phyloP scores from a whole-genome alignment of 2,888 invertebrate genomes.

The Eupithecia subumbrata region DNA sequence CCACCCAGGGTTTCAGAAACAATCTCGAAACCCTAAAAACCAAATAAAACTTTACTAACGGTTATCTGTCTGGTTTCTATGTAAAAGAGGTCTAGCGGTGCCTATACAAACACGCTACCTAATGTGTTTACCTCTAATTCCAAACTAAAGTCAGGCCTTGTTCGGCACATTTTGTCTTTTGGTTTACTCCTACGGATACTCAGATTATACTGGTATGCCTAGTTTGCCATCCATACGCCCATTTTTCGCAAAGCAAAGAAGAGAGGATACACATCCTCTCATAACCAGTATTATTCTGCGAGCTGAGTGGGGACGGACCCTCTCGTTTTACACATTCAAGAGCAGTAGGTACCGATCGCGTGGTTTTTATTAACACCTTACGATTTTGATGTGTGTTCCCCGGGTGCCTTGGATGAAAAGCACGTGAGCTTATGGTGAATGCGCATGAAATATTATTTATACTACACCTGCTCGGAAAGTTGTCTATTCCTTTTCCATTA shows the following conservation, averaged over 20 bases:
- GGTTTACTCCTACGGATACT: constrained; percentile 21
- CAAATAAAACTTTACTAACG: too few species aligned
- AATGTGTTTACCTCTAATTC: constrained; percentile 80
- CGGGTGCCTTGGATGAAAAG: neutral
- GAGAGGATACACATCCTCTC: neutral
- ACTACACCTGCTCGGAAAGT: too few species aligned
- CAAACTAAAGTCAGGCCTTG: constrained; percentile 73
- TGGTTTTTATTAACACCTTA: neutral
- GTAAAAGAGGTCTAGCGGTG: constrained; percentile 53
- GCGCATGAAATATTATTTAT: too few species aligned
- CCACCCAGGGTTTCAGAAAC: too few species aligned
- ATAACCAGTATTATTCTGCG: too few species aligned
- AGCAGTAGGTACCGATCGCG: neutral
- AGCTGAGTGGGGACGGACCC: too few species aligned
- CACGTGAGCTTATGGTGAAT: neutral
- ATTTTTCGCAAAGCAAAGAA: neutral
- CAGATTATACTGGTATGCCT: neutral
- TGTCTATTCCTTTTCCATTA: too few species aligned
- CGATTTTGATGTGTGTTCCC: neutral
- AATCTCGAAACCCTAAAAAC: too few species aligned
- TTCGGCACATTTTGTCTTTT: constrained; percentile 58
- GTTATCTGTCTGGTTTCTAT: constrained; percentile 17
- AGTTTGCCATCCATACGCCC: neutral
- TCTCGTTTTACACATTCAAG: too few species aligned
- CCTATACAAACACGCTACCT: constrained; percentile 78